Evolutionary conservation across 1,140 invertebrate species (phyloP), one percentile per base, ranked within the genome.

Genomic region (Heliconius hewitsoni): DNA sequence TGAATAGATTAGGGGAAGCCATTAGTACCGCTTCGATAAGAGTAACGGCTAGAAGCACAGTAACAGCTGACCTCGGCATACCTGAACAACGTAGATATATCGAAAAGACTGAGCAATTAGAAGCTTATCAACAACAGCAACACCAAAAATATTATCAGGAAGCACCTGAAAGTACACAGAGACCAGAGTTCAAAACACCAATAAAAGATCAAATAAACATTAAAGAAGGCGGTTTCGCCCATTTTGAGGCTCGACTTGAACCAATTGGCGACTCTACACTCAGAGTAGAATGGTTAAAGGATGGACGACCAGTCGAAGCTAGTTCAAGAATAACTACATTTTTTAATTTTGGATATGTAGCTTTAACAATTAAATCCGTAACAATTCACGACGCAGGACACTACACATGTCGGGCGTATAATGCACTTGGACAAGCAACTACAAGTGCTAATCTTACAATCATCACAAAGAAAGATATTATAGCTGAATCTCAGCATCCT

Each of bases 291-390:
- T 99, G 99, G 99, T 96, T 98, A 71, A 99, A 99, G 90, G 98
- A 99, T 95, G 98, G 98, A 78, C 96, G 96, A 83, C 97, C 97
- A 39, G 96, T 99, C 79, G 97, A 98, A 96, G 98, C 98, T 52
- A 98, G 98, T 95, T 98, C 98, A 52, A 96, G 98, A 91, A 99
- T 98, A 74, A 99, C 98, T 79, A 98, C 97, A 50, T 99, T 99
- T 95, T 98, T 98, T 91, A 99, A 99, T 89, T 99, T 99, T 91
- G 98, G 98, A 71, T 99, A 99, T 88, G 98, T 99, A 80, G 99
- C 99, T 1, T 92, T 99, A 72, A 99, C 98, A 19, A 98, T 99
- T 78, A 98, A 99, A 90, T 97, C 98, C 82, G 97, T 99, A 13
- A 98, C 97, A 18, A 95, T 97, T 42, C 97, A 98, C 80, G 99